Evolutionary conservation across 1,140 invertebrate genomes (phyloP).

Genomic region (Papilio polyxenes): DNA sequence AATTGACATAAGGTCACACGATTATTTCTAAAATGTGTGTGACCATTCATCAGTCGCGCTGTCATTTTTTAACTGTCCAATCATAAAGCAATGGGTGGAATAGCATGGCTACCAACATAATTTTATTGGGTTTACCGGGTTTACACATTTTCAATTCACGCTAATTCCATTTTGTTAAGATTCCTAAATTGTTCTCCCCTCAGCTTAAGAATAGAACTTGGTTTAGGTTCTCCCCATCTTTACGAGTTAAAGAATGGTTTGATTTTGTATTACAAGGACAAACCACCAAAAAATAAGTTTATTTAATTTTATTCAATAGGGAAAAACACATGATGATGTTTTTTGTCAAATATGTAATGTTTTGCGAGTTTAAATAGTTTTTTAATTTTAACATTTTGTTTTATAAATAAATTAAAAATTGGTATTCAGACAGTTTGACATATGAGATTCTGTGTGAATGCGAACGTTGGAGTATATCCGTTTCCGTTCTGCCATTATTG

Average conservation of each 20-base stretch:
- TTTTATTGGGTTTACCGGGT: no score
- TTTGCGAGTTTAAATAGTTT: no score
- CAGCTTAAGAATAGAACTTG: no score
- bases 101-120: conserved; percentile 53
- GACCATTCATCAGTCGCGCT: conserved; percentile 54
- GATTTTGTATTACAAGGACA: no score
- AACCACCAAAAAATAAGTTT: not conserved
- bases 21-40: conserved; percentile 40
- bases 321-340: not conserved
- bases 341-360: no score
- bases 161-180: not conserved
- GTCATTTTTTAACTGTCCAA: conserved; percentile 65
- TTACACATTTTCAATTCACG: conserved; percentile 10
- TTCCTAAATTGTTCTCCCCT: not conserved
- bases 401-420: no score
- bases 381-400: not conserved
- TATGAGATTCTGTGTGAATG: conserved; percentile 33
- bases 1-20: conserved; percentile 51
- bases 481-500: conserved; percentile 70
- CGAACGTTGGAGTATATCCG: conserved; percentile 45
- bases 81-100: conserved; percentile 72
- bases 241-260: no score
- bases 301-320: not conserved
- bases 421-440: no score
- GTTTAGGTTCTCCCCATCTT: no score